phyloP scores from a whole-genome alignment of 1,140 invertebrate species.

The Thalassaphorura encarpata region DNA sequence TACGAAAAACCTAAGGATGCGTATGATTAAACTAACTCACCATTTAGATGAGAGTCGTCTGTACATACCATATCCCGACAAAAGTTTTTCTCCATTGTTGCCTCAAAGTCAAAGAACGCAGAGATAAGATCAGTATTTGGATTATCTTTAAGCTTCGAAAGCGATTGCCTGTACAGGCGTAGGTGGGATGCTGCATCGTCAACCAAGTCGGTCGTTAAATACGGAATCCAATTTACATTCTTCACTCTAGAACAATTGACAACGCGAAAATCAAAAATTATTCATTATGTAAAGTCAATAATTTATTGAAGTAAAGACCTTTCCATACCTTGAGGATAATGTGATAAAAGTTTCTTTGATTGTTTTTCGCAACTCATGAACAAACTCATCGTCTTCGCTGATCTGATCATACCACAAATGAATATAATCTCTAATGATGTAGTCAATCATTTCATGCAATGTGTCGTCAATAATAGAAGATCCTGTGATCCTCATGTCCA shows the following conservation, averaged over 20 bases:
- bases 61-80: constrained; percentile 46
- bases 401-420: constrained; percentile 59
- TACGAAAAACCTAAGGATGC: too few relatives aligned
- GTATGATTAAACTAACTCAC: too few relatives aligned
- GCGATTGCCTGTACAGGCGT: constrained; percentile 63
- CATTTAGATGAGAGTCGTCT: constrained; percentile 42
- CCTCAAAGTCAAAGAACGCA: constrained; percentile 79
- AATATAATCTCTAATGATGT: constrained; percentile 66
- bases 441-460: constrained; percentile 61
- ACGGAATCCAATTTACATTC: constrained; percentile 78
- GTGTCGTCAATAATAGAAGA: constrained; percentile 59
- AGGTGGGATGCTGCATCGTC: constrained; percentile 85
- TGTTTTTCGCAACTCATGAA: constrained; percentile 43
- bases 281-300: not conserved
- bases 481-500: constrained; percentile 50
- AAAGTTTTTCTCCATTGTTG: constrained; percentile 68
- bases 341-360: constrained; percentile 45
- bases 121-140: constrained; percentile 51
- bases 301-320: not conserved
- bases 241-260: constrained; percentile 54
- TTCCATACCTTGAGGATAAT: constrained; percentile 45
- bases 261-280: not conserved
- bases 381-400: constrained; percentile 46
- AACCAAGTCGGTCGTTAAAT: constrained; percentile 72
- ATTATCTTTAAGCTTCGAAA: constrained; percentile 48